A percentile compares a stretch with the other conserved stretches of the same genome.
Evolutionary conservation across 2,113 vertebrate species (phyloP).

Genomic region (Chloropsis hardwickii): DNA sequence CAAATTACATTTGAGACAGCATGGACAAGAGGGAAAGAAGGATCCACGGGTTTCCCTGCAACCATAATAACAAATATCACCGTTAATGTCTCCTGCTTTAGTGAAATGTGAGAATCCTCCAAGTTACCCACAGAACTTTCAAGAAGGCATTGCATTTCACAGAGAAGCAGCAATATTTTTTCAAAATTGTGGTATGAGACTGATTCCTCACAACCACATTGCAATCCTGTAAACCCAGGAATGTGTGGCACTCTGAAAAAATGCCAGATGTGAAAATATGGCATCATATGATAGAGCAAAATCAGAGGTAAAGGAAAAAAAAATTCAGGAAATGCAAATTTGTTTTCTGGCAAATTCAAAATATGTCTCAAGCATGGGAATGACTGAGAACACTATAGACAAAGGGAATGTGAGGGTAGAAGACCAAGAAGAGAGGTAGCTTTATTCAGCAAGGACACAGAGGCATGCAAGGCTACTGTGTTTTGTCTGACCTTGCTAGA

Average conservation of each 20-base stretch:
- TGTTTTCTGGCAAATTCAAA: not conserved
- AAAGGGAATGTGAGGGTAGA: not conserved
- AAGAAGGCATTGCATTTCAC: not conserved
- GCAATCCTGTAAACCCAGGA: not conserved
- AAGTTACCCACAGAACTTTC: not conserved
- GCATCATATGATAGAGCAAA: not conserved
- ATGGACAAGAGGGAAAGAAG: slow-evolving; percentile 33
- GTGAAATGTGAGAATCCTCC: not conserved
- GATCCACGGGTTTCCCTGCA: slow-evolving; percentile 60
- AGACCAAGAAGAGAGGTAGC: not conserved
- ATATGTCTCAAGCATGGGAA: not conserved
- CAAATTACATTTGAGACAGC: slow-evolving; percentile 57
- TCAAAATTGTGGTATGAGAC: not conserved
- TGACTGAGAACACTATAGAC: not conserved
- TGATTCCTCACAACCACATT: not conserved
- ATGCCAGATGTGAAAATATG: not conserved
- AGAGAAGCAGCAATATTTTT: not conserved
- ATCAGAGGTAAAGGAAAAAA: not conserved
- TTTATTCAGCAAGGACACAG: not conserved
- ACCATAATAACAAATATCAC: not conserved
- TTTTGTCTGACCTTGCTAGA: not conserved
- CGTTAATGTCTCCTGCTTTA: not conserved
- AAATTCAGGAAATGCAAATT: not conserved
- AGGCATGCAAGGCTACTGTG: not conserved
- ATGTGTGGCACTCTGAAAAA: not conserved